phyloP scores from a whole-genome alignment of 2,113 vertebrate species.

The Tilapia sparmanii region DNA sequence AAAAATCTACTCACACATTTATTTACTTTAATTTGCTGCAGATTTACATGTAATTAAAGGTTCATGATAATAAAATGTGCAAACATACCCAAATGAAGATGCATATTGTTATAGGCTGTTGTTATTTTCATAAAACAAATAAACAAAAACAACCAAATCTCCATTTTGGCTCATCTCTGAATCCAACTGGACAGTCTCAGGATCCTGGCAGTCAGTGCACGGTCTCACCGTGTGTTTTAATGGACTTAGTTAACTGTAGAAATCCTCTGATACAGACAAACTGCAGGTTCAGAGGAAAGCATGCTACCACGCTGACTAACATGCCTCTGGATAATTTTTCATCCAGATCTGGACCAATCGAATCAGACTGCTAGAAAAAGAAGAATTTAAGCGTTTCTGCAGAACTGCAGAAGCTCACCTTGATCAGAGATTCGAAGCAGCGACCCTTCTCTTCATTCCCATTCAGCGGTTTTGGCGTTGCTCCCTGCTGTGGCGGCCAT shows the following conservation, averaged over 20 bases:
- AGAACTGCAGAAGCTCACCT: background rate
- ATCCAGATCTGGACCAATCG: too few species aligned
- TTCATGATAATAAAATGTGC: background rate
- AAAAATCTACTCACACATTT: background rate
- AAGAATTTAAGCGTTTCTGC: background rate
- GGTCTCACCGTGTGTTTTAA: background rate
- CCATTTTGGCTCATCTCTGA: background rate
- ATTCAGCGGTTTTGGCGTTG: background rate
- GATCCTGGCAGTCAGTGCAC: background rate
- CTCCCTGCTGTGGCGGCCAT: background rate
- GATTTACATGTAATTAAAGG: background rate
- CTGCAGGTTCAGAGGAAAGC: background rate
- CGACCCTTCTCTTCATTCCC: background rate
- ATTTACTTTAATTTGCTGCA: background rate
- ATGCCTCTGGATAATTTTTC: accelerated
- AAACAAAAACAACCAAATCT: background rate
- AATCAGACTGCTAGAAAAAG: background rate
- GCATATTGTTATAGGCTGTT: background rate
- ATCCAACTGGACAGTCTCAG: background rate
- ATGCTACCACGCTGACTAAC: background rate
- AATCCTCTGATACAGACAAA: background rate
- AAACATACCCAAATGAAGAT: background rate
- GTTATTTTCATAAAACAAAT: accelerated
- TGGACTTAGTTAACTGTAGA: background rate
- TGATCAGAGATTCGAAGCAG: background rate